Conservation (phyloP, 2,113 vertebrate species). For the Gobio gobio region DNA sequence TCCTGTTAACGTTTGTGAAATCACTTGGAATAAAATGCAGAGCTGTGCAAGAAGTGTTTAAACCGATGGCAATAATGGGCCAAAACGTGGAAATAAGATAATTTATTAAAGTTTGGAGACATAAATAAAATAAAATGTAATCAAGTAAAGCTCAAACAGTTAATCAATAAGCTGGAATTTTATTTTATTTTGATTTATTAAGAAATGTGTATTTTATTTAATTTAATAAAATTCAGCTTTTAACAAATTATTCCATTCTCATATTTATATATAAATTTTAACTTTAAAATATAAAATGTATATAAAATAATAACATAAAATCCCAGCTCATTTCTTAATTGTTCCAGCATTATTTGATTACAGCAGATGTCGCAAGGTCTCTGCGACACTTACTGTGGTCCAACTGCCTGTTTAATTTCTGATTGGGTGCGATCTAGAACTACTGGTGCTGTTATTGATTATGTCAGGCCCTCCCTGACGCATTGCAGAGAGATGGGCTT, state of each 20-base stretch:
- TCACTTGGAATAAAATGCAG: constrained; percentile 11
- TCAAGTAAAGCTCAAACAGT: neutral
- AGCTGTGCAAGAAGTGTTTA: neutral
- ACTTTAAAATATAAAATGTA: neutral
- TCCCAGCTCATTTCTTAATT: neutral
- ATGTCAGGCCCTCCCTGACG: constrained; percentile 75
- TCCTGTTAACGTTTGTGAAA: neutral
- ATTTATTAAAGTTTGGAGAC: neutral
- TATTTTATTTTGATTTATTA: neutral
- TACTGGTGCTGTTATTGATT: constrained; percentile 77
- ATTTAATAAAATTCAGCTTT: neutral
- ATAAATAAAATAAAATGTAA: neutral
- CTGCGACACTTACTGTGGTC: constrained; percentile 52
- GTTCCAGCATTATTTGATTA: neutral
- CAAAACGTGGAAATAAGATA: neutral
- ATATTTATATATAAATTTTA: neutral
- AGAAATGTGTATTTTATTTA: neutral
- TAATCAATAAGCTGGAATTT: neutral
- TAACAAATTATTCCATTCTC: neutral
- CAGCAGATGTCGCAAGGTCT: neutral
- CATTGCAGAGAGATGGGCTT: constrained; percentile 77
- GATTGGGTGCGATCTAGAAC: constrained; percentile 73
- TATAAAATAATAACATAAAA: neutral
- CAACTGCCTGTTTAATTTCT: constrained; percentile 73
- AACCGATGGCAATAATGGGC: neutral